These are phyloP conservation scores for Bostrychus sinensis DNA, from an alignment of 2,113 vertebrate species.

Conservation along the genomic window DNA sequence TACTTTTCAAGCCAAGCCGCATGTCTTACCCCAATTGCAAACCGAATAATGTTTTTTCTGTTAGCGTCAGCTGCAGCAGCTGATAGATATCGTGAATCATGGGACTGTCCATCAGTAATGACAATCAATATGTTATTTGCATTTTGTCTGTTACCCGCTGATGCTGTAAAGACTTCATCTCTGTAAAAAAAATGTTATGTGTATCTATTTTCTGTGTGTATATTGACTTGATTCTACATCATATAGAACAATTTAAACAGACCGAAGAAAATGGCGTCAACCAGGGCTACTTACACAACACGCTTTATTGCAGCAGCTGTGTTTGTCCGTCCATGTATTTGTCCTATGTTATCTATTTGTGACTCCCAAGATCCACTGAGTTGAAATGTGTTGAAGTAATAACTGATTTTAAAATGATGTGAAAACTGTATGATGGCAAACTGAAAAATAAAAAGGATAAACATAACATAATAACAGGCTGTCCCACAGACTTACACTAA, in stretches of 20 bases:
- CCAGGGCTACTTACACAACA: conserved; percentile 67
- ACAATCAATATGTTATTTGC: conserved; percentile 72
- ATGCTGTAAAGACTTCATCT: background rate
- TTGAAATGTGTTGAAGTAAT: conserved; percentile 41
- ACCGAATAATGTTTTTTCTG: conserved; percentile 38
- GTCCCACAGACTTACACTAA: background rate
- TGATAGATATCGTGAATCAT: accelerated
- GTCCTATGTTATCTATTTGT: accelerated
- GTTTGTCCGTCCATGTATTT: accelerated
- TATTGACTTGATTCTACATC: no score
- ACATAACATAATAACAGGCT: background rate
- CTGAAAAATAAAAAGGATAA: conserved; percentile 57
- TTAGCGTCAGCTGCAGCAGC: background rate
- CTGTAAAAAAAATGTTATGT: conserved; percentile 34
- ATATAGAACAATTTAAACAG: no score
- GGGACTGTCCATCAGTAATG: conserved; percentile 76
- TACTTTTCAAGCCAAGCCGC: background rate
- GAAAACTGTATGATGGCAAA: conserved; percentile 75
- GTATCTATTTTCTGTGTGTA: no score
- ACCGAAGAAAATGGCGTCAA: no score
- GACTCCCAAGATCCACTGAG: background rate
- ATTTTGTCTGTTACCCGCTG: conserved; percentile 20
- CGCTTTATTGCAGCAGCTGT: conserved; percentile 51
- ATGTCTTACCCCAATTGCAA: conserved; percentile 74
- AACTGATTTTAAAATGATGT: accelerated